Evolutionary conservation across 2,797 vertebrate species (phyloP).

Genomic region (Lerista edwardsae): DNA sequence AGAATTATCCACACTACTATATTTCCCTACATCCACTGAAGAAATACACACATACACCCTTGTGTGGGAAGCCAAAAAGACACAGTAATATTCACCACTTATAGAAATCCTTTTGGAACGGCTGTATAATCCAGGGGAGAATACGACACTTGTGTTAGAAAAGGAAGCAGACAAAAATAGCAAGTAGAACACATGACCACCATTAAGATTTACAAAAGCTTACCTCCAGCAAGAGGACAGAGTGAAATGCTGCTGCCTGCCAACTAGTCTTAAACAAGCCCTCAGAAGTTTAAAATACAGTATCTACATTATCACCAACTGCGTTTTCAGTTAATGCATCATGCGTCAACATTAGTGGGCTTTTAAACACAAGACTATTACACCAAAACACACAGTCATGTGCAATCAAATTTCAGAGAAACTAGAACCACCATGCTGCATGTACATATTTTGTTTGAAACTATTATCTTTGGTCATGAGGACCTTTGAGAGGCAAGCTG

Average conservation of each 20-base stretch:
- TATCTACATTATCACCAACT: not conserved
- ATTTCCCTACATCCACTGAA: not conserved
- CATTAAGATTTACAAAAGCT: not conserved
- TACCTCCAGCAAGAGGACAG: not conserved
- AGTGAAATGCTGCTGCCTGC: not conserved
- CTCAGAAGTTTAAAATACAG: not conserved
- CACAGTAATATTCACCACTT: not conserved
- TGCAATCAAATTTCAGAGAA: not conserved
- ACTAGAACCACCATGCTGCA: not conserved
- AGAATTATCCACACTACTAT: conserved; percentile 19
- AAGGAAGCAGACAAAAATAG: not conserved
- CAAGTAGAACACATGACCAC: not conserved
- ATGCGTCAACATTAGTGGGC: not conserved
- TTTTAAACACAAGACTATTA: too few relatives aligned
- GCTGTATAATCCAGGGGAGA: not conserved
- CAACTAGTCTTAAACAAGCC: too few relatives aligned
- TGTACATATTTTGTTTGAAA: not conserved
- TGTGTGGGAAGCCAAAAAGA: not conserved
- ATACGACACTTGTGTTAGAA: not conserved
- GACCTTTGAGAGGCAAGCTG: not conserved
- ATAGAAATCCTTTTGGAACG: not conserved
- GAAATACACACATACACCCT: not conserved
- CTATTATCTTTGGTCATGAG: not conserved
- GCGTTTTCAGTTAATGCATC: not conserved
- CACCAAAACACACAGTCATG: not conserved